Percentiles rank a stretch among this genome's conserved stretches.
Evolutionary conservation across 1,140 invertebrate genomes (phyloP).

Genomic region (Vanessa atalanta): DNA sequence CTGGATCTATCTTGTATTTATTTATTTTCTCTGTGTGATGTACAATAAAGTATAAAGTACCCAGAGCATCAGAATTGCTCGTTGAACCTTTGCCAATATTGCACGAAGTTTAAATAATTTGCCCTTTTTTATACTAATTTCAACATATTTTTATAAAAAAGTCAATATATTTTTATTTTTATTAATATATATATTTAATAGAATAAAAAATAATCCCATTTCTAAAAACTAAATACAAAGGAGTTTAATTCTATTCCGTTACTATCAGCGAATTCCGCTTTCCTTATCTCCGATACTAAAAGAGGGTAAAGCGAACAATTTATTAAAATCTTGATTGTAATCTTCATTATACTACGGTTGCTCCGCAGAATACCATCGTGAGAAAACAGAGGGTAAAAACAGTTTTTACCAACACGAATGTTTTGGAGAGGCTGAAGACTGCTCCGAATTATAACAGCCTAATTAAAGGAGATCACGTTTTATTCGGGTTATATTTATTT

Average conservation of each 20-base stretch:
- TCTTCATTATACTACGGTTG: conserved; percentile 38
- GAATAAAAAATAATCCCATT: neutral
- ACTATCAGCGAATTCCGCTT: conserved; percentile 3
- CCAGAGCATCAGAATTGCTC: no score
- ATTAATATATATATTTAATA: no score
- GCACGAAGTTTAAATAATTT: no score
- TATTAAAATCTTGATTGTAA: conserved; percentile 41
- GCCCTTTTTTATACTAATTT: no score
- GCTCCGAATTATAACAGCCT: conserved; percentile 35
- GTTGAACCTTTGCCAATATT: no score
- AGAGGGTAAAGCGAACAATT: conserved; percentile 37
- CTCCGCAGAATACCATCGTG: conserved; percentile 32
- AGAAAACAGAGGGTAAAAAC: conserved; percentile 12
- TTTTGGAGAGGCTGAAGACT: conserved; percentile 25
- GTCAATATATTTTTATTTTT: no score
- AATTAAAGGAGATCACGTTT: conserved; percentile 39
- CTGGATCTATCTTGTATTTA: no score
- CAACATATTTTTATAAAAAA: no score
- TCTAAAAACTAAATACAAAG: conserved; percentile 17
- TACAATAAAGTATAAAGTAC: no score
- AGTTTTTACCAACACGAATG: conserved; percentile 20
- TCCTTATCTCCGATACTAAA: conserved; percentile 18
- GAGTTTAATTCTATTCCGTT: conserved; percentile 4
- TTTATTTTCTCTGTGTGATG: no score
- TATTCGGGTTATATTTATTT: conserved; percentile 29